Conservation (phyloP, 2,797 vertebrate genomes). For the Bothrops alternatus region DNA sequence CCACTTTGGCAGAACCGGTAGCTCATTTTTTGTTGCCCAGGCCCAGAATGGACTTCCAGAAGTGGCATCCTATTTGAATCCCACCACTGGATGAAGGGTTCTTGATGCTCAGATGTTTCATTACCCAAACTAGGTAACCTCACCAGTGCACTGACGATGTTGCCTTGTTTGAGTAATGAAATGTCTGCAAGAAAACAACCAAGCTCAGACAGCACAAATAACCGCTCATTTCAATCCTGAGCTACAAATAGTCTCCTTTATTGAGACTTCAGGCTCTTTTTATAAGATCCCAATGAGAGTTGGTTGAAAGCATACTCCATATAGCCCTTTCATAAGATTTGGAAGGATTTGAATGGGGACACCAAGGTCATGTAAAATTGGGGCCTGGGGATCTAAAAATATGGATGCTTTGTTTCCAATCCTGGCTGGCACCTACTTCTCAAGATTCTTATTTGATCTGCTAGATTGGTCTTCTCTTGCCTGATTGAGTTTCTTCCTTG, state of each 20-base stretch:
- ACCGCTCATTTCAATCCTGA: background rate
- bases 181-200: background rate
- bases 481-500: background rate
- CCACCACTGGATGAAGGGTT: background rate
- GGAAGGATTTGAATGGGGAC: background rate
- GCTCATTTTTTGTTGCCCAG: no score
- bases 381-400: background rate
- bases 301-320: background rate
- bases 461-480: background rate
- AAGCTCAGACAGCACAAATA: background rate
- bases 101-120: background rate
- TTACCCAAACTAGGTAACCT: background rate
- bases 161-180: background rate
- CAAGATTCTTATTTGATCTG: background rate
- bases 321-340: background rate
- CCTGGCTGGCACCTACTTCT: background rate
- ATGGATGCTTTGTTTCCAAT: background rate
- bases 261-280: background rate
- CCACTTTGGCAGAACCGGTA: no score
- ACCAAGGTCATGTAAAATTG: background rate
- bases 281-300: background rate
- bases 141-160: background rate
- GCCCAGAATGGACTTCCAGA: no score
- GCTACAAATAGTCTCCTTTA: background rate
- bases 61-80: no score